A percentile compares a stretch with the other conserved stretches of the same genome.
These are phyloP conservation scores for Paedocypris sp. DNA, from an alignment of 2,113 vertebrate species.

Conservation along the genomic window DNA sequence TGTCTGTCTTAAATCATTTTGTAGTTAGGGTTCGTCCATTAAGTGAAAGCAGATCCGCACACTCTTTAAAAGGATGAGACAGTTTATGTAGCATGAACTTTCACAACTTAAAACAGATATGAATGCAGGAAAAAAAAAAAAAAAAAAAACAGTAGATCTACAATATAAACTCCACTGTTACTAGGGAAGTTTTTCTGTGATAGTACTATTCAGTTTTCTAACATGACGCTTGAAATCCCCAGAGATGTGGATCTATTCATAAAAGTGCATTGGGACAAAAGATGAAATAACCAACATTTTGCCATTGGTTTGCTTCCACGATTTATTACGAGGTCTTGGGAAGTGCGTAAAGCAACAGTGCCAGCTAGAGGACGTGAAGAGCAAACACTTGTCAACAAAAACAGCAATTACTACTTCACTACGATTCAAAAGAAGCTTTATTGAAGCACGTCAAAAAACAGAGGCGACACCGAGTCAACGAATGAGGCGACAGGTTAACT, in stretches of 20 bases:
- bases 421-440: not conserved
- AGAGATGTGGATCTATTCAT: not conserved
- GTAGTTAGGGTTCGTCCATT: too few species aligned
- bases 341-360: not conserved
- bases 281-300: not conserved
- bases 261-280: not conserved
- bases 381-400: not conserved
- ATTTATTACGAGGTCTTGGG: too few species aligned
- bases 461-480: not conserved
- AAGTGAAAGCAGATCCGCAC: too few species aligned
- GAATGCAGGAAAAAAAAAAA: too few species aligned
- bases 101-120: too few species aligned
- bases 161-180: too few species aligned
- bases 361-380: not conserved
- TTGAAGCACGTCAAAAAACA: conserved; percentile 1
- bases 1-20: too few species aligned
- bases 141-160: too few species aligned
- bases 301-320: not conserved
- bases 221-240: not conserved
- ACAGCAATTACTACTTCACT: too few species aligned
- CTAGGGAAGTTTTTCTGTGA: too few species aligned
- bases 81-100: too few species aligned
- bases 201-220: not conserved
- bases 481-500: not conserved
- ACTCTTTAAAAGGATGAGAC: too few species aligned